Percentiles rank a stretch among this genome's conserved stretches.
Evolutionary conservation across 2,797 vertebrate species (phyloP).

Genomic region (Smutsia gigantea): DNA sequence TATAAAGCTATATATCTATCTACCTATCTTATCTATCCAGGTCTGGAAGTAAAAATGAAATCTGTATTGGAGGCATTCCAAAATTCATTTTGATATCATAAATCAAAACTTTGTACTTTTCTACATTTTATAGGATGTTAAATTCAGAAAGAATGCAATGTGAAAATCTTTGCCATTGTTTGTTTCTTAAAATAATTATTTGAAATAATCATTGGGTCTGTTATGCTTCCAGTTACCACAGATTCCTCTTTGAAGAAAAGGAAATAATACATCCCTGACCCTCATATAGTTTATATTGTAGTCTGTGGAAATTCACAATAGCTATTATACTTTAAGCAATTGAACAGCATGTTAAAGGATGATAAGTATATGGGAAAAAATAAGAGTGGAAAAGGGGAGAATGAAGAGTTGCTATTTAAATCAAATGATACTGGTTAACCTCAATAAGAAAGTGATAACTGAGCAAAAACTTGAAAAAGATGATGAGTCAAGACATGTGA

Average conservation of each 20-base stretch:
- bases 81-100: background rate
- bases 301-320: background rate
- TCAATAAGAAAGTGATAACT: background rate
- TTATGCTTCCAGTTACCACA: background rate
- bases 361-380: background rate
- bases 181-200: background rate
- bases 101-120: background rate
- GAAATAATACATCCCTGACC: background rate
- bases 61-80: background rate
- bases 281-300: background rate
- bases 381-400: background rate
- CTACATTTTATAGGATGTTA: background rate
- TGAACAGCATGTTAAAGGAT: background rate
- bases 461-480: background rate
- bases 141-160: background rate
- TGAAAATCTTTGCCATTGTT: conserved; percentile 4
- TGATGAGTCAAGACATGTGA: background rate
- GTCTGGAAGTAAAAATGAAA: background rate
- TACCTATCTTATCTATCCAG: background rate
- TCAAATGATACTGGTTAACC: background rate
- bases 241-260: background rate
- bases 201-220: background rate
- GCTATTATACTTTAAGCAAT: background rate
- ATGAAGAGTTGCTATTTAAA: background rate
- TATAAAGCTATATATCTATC: background rate